Conservation (phyloP, 2,888 invertebrate genomes). For the Macrophya annulata region DNA sequence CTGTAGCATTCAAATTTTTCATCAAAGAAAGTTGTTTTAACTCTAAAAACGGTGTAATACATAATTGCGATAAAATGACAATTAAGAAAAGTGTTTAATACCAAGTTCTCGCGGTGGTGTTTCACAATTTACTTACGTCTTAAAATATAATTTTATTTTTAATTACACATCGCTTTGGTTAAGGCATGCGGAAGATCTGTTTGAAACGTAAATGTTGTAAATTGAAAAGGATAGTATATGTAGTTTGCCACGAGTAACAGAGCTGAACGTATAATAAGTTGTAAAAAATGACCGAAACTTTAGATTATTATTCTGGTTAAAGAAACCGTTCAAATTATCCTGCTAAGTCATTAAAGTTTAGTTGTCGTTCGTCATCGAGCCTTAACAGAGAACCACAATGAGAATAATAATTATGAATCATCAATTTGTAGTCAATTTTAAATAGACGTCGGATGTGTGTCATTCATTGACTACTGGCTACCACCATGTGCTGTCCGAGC, state of each 20-base stretch:
- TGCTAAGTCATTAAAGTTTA: not conserved
- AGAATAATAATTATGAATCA: constrained; percentile 44
- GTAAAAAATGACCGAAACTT: not conserved
- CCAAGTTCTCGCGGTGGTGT: not conserved
- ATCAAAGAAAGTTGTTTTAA: not conserved
- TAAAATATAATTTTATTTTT: not conserved
- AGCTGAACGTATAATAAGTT: not conserved
- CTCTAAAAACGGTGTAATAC: not conserved
- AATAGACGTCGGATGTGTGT: constrained; percentile 44
- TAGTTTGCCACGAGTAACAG: not conserved
- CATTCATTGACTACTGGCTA: constrained; percentile 48
- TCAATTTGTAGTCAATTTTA: constrained; percentile 27
- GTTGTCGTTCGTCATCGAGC: not conserved
- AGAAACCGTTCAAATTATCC: not conserved
- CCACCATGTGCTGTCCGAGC: not conserved
- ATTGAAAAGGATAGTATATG: not conserved
- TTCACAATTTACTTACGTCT: not conserved
- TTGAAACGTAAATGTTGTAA: not conserved
- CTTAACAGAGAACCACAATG: not conserved
- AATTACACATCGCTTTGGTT: not conserved
- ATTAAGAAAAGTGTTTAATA: constrained; percentile 26
- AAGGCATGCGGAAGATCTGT: not conserved
- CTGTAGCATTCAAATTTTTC: not conserved
- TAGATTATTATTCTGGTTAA: not conserved
- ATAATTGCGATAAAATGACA: not conserved